Base-by-base conservation (phyloP, 2,797 vertebrate genomes). In the Acipenser transmontanus region DNA sequence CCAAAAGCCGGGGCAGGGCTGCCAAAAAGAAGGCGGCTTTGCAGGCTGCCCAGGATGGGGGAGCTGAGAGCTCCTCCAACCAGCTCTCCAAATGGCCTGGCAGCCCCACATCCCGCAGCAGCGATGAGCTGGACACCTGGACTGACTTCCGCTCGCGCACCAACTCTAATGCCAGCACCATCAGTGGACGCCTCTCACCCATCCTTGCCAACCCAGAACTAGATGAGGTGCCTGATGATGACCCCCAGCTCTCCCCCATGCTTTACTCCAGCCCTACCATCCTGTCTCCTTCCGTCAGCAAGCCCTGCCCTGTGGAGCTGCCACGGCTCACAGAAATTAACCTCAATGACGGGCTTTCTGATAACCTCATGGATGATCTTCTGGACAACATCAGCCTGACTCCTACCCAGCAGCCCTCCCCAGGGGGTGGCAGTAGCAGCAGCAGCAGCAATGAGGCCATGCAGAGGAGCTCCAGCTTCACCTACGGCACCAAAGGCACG, bases 261-360 rank as follows among this genome's bases (percentile, higher is more conserved):
- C 80, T 97, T n/a, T 97, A 97, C 74, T 90, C 91, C 49, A 95
- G 91, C 74, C 93, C 96, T 6, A 88, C 91, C 81, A 87, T 84
- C 62, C 84, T 93, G 77, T 96, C 96, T 9, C 95, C 96, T 0
- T 91, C 95, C 0, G 82, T 94, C 9, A 95, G 85, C 77, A 87
- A 95, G 71, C 94, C 95, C 0, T 93, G 93, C 77, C 91, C 93
- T 0, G 93, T 95, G 74, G 96, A 98, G 77, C 85, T 98, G 73
- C 96, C 96, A 1, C 87, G 94, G 78, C 86, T 98, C 70, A 91
- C 90, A 5, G 90, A 92, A 91, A 98, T 99, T 95, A 99, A 99
- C 81, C 89, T 99, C 76, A 99, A 99, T 0, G 97, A 99, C 0
- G 95, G 95, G 72, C 90, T 98, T 70, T 77, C 93, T 2, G 95